Conservation (phyloP, 2,113 vertebrate genomes). For the Cepphus grylle region DNA sequence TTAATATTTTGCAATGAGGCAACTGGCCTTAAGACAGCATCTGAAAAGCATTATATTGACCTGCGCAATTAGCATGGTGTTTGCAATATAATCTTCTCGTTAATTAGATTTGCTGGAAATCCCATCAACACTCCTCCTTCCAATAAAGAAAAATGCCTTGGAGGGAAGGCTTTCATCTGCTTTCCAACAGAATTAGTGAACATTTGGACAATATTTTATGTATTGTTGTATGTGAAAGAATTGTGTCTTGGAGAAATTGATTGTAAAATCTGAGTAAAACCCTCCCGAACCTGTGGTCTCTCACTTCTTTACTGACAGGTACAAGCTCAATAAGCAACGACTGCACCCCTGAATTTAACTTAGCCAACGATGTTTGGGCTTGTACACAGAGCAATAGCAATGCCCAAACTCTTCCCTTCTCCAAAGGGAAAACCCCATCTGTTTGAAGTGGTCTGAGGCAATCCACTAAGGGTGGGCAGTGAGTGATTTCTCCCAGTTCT, state of each 20-base stretch:
- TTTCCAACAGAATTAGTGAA: not conserved
- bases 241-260: not conserved
- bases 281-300: not conserved
- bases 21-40: not conserved
- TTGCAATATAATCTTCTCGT: not conserved
- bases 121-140: not conserved
- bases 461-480: not conserved
- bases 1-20: not conserved
- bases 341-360: not conserved
- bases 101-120: not conserved
- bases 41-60: not conserved
- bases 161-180: not conserved
- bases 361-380: not conserved
- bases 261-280: not conserved
- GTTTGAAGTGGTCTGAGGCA: not conserved
- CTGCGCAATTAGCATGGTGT: not conserved
- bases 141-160: not conserved
- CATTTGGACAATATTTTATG: not conserved
- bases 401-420: not conserved
- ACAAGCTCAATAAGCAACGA: not conserved
- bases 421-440: not conserved
- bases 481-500: not conserved
- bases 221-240: not conserved
- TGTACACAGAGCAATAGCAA: not conserved
- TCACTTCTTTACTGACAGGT: not conserved